Evolutionary conservation across 2,113 vertebrate genomes (phyloP).

Genomic region (Vidua chalybeata): DNA sequence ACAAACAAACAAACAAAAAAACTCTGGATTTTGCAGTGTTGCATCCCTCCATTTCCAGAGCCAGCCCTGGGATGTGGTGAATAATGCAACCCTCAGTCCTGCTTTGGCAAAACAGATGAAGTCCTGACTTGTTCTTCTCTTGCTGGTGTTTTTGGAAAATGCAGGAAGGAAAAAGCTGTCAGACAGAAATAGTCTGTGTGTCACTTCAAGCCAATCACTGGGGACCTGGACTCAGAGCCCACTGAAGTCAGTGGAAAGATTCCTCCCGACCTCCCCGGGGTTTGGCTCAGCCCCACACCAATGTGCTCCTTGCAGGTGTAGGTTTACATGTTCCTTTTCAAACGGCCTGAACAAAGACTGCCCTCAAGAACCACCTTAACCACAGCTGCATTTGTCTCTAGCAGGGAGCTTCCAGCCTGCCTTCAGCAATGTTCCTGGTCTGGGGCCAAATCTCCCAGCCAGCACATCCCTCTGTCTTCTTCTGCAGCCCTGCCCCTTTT

Average conservation of each 20-base stretch:
- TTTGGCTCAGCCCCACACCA: neutral
- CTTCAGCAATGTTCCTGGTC: neutral
- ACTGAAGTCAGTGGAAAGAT: slow-evolving; percentile 53
- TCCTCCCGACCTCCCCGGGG: neutral
- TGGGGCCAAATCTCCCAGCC: neutral
- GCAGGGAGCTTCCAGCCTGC: slow-evolving; percentile 19
- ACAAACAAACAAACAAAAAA: no score
- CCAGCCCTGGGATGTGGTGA: neutral
- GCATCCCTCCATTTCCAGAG: neutral
- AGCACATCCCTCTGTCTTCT: neutral
- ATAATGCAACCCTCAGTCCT: slow-evolving; percentile 36
- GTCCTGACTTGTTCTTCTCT: slow-evolving; percentile 9
- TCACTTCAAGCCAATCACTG: slow-evolving; percentile 4
- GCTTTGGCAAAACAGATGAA: slow-evolving; percentile 19
- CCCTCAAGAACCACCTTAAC: slow-evolving; percentile 29
- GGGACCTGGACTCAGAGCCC: neutral
- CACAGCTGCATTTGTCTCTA: neutral
- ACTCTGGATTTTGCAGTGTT: neutral
- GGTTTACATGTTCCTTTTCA: neutral
- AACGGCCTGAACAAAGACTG: slow-evolving; percentile 3
- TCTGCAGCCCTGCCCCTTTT: neutral
- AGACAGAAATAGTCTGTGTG: slow-evolving; percentile 37
- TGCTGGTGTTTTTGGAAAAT: slow-evolving; percentile 42
- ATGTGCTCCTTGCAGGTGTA: neutral
- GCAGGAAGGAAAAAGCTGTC: slow-evolving; percentile 20